Percentiles rank a stretch among this genome's conserved stretches.
phyloP scores from a whole-genome alignment of 2,888 invertebrate species.

The Scaptomyza flava region DNA sequence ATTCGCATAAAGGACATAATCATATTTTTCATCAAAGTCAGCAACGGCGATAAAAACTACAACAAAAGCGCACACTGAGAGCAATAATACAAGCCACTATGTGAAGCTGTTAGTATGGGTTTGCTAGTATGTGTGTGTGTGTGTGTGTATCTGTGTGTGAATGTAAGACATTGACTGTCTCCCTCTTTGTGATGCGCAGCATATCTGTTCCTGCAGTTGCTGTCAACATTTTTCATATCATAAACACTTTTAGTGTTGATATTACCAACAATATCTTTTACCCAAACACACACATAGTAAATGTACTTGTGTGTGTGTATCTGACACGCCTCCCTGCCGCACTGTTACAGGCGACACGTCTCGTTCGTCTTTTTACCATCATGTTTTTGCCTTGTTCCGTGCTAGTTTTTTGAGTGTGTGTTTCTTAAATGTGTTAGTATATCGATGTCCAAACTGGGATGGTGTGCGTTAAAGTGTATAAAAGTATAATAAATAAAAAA shows the following conservation, averaged over 20 bases:
- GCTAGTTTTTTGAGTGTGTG: conserved; percentile 1
- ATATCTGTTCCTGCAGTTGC: conserved; percentile 76
- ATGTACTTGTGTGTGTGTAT: conserved; percentile 1
- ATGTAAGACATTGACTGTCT: conserved; percentile 35
- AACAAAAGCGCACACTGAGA: conserved; percentile 51
- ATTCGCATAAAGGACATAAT: conserved; percentile 79
- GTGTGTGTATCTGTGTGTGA: conserved; percentile 10
- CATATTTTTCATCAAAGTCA: conserved; percentile 79
- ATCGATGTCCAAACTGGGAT: conserved; percentile 21
- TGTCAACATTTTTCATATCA: conserved; percentile 80
- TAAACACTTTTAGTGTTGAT: conserved; percentile 79
- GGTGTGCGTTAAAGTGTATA: not conserved
- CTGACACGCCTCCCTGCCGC: conserved; percentile 37
- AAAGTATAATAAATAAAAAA: too few species aligned
- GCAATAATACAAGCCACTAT: conserved; percentile 58
- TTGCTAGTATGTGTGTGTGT: not conserved
- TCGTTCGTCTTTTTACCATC: conserved; percentile 33
- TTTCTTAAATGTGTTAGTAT: conserved; percentile 12
- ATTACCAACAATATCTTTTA: conserved; percentile 79
- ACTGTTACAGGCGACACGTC: conserved; percentile 34
- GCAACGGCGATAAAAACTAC: conserved; percentile 69
- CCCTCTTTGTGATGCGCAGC: conserved; percentile 38
- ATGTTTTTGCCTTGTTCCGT: conserved; percentile 23
- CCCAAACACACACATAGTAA: conserved; percentile 30
- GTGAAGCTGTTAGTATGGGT: conserved; percentile 30